Percentiles rank a stretch among this genome's conserved stretches.
Conservation (phyloP, 1,140 invertebrate genomes). For the Philaenus spumarius region DNA sequence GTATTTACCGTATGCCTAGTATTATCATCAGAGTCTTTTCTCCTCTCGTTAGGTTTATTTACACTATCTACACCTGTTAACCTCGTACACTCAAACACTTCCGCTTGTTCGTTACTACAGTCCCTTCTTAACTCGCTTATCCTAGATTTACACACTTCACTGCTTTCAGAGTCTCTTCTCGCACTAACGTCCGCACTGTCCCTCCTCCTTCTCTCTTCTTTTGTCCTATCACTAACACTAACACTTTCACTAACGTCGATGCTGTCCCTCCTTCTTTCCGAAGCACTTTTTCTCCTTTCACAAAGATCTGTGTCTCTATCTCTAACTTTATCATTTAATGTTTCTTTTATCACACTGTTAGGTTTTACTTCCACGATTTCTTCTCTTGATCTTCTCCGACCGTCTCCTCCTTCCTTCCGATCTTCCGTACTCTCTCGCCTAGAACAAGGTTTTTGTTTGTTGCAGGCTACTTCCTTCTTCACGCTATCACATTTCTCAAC, state of each 20-base stretch:
- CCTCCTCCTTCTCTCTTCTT: constrained; percentile 24
- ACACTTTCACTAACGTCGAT: constrained; percentile 8
- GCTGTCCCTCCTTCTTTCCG: constrained; percentile 14
- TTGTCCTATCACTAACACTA: constrained; percentile 24
- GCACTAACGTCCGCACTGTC: constrained; percentile 19
- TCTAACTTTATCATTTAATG: constrained; percentile 28
- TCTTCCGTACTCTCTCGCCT: constrained; percentile 25
- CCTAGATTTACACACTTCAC: constrained; percentile 4
- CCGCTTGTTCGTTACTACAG: constrained; percentile 17
- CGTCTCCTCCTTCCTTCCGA: constrained; percentile 11
- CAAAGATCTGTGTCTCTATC: constrained; percentile 25
- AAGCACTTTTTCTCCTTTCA: constrained; percentile 27
- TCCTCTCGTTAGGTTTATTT: constrained; percentile 17
- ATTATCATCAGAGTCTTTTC: constrained; percentile 24
- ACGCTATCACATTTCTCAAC: constrained; percentile 14
- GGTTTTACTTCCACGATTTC: constrained; percentile 19
- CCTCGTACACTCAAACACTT: constrained; percentile 11
- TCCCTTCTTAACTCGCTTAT: constrained; percentile 17
- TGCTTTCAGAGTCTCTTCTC: constrained; percentile 18
- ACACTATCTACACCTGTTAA: constrained; percentile 6
- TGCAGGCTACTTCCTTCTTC: constrained; percentile 9
- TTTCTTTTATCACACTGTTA: constrained; percentile 24
- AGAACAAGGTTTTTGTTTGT: constrained; percentile 21
- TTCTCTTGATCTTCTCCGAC: constrained; percentile 26
- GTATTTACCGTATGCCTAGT: constrained; percentile 17